phyloP scores from a whole-genome alignment of 2,888 invertebrate species.

The Troilus luridus region DNA sequence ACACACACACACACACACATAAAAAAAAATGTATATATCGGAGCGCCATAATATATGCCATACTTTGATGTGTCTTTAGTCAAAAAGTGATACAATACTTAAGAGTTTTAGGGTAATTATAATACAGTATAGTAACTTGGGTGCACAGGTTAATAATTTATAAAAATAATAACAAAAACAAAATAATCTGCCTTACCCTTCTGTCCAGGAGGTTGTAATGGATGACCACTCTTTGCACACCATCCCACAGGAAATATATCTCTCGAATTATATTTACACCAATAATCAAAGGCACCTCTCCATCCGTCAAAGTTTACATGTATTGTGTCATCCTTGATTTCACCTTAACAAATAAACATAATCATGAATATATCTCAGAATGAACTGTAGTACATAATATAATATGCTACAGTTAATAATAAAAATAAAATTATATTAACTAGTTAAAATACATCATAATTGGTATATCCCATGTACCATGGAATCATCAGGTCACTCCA shows the following conservation, averaged over 20 bases:
- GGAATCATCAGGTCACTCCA: too few relatives aligned
- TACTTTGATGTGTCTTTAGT: too few relatives aligned
- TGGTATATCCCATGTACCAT: too few relatives aligned
- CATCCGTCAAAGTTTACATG: constrained; percentile 98
- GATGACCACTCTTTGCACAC: constrained; percentile 94
- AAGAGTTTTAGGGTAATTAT: not conserved
- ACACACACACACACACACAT: too few relatives aligned
- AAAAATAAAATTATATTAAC: too few relatives aligned
- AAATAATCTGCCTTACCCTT: constrained; percentile 76
- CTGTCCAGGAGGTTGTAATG: constrained; percentile 93
- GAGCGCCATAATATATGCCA: too few relatives aligned
- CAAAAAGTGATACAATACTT: too few relatives aligned
- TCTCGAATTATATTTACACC: constrained; percentile 93
- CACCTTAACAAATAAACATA: constrained; percentile 68
- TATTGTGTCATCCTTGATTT: constrained; percentile 92
- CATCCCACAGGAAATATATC: constrained; percentile 98
- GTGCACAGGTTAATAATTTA: not conserved
- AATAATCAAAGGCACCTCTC: constrained; percentile 98
- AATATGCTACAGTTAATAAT: too few relatives aligned
- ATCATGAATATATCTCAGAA: not conserved
- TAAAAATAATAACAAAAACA: not conserved
- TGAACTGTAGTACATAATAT: not conserved
- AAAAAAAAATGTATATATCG: too few relatives aligned
- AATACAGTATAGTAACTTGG: not conserved
- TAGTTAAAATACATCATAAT: too few relatives aligned